phyloP scores from a whole-genome alignment of 2,888 invertebrate genomes.

The Glomeris marginata region DNA sequence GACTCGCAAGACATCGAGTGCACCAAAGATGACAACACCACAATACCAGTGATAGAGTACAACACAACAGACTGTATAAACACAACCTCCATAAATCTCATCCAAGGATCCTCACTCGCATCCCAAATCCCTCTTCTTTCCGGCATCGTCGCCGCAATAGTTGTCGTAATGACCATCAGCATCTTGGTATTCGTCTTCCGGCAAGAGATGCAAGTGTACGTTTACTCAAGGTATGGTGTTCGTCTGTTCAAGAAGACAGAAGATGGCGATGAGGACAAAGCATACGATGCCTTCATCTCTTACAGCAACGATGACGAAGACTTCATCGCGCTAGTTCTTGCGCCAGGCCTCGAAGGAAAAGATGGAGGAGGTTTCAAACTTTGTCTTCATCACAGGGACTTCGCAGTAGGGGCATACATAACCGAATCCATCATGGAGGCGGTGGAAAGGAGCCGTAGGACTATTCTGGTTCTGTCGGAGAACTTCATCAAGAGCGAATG shows the following conservation, averaged over 20 bases:
- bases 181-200: conserved; percentile 13
- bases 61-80: conserved; percentile 4
- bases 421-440: conserved; percentile 23
- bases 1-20: conserved; percentile 30
- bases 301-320: conserved; percentile 19
- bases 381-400: conserved; percentile 25
- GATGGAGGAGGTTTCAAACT: conserved; percentile 14
- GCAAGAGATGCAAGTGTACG: conserved; percentile 13
- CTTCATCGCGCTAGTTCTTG: conserved; percentile 19
- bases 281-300: conserved; percentile 24
- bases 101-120: not conserved
- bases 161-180: conserved; percentile 12
- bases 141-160: not conserved
- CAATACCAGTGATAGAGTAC: conserved; percentile 3
- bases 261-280: conserved; percentile 11
- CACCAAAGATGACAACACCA: not conserved
- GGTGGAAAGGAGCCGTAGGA: conserved; percentile 21
- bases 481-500: conserved; percentile 21
- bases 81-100: not conserved
- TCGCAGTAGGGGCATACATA: conserved; percentile 21
- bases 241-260: conserved; percentile 11
- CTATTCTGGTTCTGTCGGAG: conserved; percentile 21
- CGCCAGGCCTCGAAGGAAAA: conserved; percentile 19
- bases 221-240: conserved; percentile 9
- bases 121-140: not conserved